Percentiles rank a stretch among this genome's conserved stretches.
phyloP scores from a whole-genome alignment of 2,113 vertebrate species.

The Mobula birostris region DNA sequence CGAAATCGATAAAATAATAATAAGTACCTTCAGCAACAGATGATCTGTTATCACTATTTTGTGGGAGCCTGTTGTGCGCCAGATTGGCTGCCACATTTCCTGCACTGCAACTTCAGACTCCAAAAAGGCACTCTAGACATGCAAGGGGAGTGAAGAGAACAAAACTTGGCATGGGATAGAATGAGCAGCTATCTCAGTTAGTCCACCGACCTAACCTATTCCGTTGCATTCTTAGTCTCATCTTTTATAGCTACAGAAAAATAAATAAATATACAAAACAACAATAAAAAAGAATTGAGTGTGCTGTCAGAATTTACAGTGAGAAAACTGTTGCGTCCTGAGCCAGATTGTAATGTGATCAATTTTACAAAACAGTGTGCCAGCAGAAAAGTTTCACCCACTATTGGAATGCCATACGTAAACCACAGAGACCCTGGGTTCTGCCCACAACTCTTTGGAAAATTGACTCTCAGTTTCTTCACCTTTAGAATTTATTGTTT shows the following conservation, averaged over 20 bases:
- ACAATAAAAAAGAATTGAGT: background rate
- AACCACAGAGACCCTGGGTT: background rate
- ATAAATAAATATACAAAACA: background rate
- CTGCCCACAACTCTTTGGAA: background rate
- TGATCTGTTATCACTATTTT: background rate
- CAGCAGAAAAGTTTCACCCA: background rate
- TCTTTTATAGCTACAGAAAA: background rate
- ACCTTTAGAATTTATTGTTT: background rate
- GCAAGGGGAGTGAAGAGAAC: background rate
- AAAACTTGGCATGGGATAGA: background rate
- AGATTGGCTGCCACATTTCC: background rate
- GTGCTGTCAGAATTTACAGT: background rate
- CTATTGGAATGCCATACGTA: background rate
- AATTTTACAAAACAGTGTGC: background rate
- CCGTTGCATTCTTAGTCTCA: background rate
- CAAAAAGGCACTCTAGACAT: background rate
- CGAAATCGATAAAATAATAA: too few species aligned
- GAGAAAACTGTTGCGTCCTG: background rate
- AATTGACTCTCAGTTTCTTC: background rate
- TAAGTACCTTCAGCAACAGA: background rate
- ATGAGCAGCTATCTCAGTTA: background rate
- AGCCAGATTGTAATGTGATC: background rate
- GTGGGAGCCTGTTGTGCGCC: background rate
- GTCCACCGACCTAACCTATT: too few species aligned
- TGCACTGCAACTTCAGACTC: background rate